Percentiles rank a stretch among this genome's conserved stretches.
Conservation (phyloP, 2,113 vertebrate species). For the Heteronetta atricapilla region DNA sequence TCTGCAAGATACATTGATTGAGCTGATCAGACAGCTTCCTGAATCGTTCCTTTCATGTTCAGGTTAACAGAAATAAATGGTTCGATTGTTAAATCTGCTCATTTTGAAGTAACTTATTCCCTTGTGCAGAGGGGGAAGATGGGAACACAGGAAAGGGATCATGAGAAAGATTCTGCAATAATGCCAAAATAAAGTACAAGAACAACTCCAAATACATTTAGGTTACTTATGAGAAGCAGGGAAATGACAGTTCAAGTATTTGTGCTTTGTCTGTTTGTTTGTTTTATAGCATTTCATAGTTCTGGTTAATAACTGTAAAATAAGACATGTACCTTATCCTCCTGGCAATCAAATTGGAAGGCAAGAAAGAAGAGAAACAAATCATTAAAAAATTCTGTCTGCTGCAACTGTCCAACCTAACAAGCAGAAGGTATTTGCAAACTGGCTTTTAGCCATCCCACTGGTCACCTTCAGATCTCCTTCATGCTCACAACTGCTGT, state of each 20-base stretch:
- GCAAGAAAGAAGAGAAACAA: slow-evolving; percentile 78
- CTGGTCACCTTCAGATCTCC: not conserved
- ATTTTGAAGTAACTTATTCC: not conserved
- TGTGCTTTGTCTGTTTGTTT: not conserved
- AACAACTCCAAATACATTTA: not conserved
- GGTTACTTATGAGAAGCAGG: not conserved
- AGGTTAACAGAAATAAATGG: not conserved
- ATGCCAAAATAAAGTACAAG: not conserved
- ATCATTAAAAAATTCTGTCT: not conserved
- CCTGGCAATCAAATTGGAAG: slow-evolving; percentile 83
- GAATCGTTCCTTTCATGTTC: not conserved
- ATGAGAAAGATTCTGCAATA: not conserved
- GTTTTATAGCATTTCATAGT: not conserved
- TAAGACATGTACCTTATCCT: slow-evolving; percentile 91
- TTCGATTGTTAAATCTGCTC: not conserved
- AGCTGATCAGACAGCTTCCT: not conserved
- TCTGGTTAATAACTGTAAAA: not conserved
- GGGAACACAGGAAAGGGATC: not conserved
- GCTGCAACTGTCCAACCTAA: not conserved
- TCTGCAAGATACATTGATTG: not conserved
- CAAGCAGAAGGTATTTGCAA: slow-evolving; percentile 33
- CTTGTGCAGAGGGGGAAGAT: not conserved
- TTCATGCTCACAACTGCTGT: not conserved
- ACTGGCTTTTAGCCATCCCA: not conserved
- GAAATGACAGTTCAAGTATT: not conserved